These are phyloP conservation scores for Mola mola DNA, from an alignment of 2,113 vertebrate species.

Conservation along the genomic window DNA sequence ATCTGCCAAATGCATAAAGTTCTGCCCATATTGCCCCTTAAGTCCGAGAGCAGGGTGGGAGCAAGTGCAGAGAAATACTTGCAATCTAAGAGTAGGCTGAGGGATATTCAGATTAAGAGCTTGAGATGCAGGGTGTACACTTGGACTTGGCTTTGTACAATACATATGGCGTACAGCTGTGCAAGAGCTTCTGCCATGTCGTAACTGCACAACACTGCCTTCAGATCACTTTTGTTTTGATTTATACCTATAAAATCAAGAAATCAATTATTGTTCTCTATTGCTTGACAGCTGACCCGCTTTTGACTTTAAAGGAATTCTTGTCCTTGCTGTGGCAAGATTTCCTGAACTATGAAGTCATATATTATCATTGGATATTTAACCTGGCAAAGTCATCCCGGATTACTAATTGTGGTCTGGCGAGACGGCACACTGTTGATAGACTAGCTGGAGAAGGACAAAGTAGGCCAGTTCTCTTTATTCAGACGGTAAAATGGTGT, in stretches of 20 bases:
- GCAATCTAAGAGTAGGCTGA: slow-evolving; percentile 67
- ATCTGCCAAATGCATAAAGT: slow-evolving; percentile 70
- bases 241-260: no score
- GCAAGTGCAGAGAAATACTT: slow-evolving; percentile 53
- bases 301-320: no score
- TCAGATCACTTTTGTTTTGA: no score
- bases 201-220: slow-evolving; percentile 68
- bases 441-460: slow-evolving; percentile 14
- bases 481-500: no score
- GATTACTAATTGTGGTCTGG: slow-evolving; percentile 44
- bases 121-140: slow-evolving; percentile 58
- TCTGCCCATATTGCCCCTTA: slow-evolving; percentile 65
- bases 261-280: no score
- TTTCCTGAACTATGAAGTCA: no score
- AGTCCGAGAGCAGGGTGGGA: slow-evolving; percentile 57
- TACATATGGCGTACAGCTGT: slow-evolving; percentile 75
- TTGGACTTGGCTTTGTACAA: slow-evolving; percentile 64
- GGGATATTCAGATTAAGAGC: slow-evolving; percentile 77
- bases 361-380: no score
- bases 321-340: no score
- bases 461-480: slow-evolving; percentile 5
- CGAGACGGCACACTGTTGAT: no score
- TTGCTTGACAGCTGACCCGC: no score
- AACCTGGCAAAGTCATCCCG: slow-evolving; percentile 1
- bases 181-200: slow-evolving; percentile 48